phyloP scores from a whole-genome alignment of 2,113 vertebrate genomes.

The Eidolon helvum region DNA sequence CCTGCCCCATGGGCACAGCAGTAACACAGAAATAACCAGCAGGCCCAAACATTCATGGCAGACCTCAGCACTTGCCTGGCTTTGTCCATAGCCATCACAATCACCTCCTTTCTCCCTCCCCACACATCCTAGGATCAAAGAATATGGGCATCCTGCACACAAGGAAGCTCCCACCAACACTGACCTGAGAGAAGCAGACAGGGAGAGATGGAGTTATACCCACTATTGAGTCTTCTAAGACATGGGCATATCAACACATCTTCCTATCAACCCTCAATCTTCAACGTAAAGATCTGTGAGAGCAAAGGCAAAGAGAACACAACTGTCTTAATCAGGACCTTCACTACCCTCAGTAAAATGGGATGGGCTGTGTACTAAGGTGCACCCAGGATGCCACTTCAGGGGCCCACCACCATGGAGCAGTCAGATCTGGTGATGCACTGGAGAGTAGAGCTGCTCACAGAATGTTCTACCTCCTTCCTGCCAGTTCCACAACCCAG shows the following conservation, averaged over 20 bases:
- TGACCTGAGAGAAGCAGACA: not conserved
- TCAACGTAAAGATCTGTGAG: not conserved
- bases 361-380: not conserved
- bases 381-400: not conserved
- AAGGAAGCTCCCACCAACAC: not conserved
- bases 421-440: not conserved
- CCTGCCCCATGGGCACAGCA: not conserved
- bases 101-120: not conserved
- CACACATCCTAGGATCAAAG: not conserved
- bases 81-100: not conserved
- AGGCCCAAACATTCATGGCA: not conserved
- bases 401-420: not conserved
- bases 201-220: not conserved
- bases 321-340: not conserved
- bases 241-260: fast-evolving
- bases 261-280: not conserved
- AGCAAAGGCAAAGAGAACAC: not conserved
- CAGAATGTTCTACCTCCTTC: not conserved
- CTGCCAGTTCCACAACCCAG: not conserved
- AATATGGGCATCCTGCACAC: not conserved
- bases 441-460: not conserved
- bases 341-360: not conserved
- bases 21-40: not conserved
- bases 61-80: not conserved
- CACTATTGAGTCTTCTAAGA: not conserved